Evolutionary conservation across 1,140 invertebrate genomes (phyloP).

Genomic region (Potamilus streckersoni): DNA sequence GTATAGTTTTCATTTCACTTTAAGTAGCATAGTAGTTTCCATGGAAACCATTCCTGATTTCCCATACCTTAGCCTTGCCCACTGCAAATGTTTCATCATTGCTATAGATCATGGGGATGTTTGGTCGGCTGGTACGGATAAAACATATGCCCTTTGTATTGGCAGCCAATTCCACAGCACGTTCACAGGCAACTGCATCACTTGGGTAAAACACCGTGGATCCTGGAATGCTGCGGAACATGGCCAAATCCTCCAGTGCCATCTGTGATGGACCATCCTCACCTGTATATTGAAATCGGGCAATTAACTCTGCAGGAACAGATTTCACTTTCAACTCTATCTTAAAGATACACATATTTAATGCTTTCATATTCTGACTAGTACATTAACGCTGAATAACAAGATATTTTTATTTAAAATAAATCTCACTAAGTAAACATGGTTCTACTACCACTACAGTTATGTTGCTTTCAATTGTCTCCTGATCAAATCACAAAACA

Average conservation of each 20-base stretch:
- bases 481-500: no score
- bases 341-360: no score
- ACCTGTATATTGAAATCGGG: conserved; percentile 69
- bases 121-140: conserved; percentile 94
- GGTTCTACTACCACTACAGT: no score
- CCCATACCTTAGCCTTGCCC: conserved; percentile 71
- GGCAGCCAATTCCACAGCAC: conserved; percentile 94
- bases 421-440: no score
- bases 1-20: not conserved
- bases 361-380: no score
- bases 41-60: not conserved
- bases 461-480: no score
- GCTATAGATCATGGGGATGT: conserved; percentile 87
- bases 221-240: conserved; percentile 93
- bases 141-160: conserved; percentile 97
- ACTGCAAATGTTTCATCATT: conserved; percentile 87
- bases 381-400: no score
- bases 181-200: conserved; percentile 94
- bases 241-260: conserved; percentile 97
- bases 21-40: not conserved
- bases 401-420: no score
- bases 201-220: conserved; percentile 96
- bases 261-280: conserved; percentile 99
- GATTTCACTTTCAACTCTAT: no score
- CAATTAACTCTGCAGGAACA: no score